phyloP scores from a whole-genome alignment of 2,113 vertebrate genomes.

The Manacus vitellinus region DNA sequence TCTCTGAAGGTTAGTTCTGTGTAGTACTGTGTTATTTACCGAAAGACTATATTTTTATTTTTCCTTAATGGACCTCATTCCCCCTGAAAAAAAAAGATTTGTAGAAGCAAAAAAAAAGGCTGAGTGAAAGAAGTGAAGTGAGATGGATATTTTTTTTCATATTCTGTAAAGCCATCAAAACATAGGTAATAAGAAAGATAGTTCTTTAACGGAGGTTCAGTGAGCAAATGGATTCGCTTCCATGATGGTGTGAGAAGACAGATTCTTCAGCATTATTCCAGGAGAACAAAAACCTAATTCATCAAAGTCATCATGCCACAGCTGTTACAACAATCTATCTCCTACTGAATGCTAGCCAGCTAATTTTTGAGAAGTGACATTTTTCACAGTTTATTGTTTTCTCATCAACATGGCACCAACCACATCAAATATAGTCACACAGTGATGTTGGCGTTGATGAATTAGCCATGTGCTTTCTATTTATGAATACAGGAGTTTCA shows the following conservation, averaged over 20 bases:
- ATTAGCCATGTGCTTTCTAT: conserved; percentile 39
- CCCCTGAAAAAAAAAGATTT: not conserved
- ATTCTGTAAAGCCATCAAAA: not conserved
- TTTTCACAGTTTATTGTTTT: conserved; percentile 71
- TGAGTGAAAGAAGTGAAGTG: not conserved
- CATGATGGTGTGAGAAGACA: not conserved
- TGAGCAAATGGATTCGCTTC: conserved; percentile 27
- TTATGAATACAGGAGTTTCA: not conserved
- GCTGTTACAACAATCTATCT: conserved; percentile 66
- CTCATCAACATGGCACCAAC: conserved; percentile 41
- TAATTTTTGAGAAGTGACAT: conserved; percentile 68
- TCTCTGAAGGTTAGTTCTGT: not conserved
- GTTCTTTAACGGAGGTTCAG: not conserved
- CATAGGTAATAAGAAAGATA: not conserved
- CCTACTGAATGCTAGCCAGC: conserved; percentile 15
- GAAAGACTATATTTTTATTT: not conserved
- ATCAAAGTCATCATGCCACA: conserved; percentile 51
- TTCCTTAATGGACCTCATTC: not conserved
- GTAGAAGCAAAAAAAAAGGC: not conserved
- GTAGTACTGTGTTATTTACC: not conserved
- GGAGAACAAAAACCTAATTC: conserved; percentile 32
- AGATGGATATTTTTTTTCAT: not conserved
- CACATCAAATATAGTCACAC: conserved; percentile 38
- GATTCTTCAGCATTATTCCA: conserved; percentile 19
- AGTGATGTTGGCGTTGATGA: conserved; percentile 26